Conservation (phyloP, 2,797 vertebrate species). For the Halcyon chelicuti region DNA sequence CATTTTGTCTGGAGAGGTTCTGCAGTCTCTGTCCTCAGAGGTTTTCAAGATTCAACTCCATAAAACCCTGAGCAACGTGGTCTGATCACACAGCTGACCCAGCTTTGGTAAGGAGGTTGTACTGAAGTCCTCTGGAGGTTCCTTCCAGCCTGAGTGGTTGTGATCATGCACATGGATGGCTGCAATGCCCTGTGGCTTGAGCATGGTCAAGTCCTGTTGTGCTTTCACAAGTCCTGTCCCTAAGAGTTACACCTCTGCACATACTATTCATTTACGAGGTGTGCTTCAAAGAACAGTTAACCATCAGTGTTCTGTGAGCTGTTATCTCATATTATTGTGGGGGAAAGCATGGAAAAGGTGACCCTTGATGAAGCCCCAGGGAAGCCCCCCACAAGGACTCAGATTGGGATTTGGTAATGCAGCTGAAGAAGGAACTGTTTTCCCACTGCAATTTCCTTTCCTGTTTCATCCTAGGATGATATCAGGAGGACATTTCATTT, state of each 20-base stretch:
- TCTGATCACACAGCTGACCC: not conserved
- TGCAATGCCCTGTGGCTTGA: not conserved
- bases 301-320: not conserved
- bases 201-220: not conserved
- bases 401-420: not conserved
- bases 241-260: not conserved
- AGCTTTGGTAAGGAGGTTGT: not conserved
- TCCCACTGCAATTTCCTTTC: not conserved
- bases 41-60: not conserved
- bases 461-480: not conserved
- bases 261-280: not conserved
- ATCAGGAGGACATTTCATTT: not conserved
- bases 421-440: not conserved
- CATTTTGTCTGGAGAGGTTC: not conserved
- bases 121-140: not conserved
- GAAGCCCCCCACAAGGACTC: not conserved
- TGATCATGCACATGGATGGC: not conserved
- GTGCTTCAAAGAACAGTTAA: not conserved
- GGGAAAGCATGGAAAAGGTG: not conserved
- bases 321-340: not conserved
- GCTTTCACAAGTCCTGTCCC: not conserved
- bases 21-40: not conserved
- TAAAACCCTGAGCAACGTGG: not conserved
- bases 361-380: not conserved
- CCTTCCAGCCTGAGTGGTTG: not conserved